Conservation (phyloP, 2,888 invertebrate species). For the Aspidiotus rigidus region DNA sequence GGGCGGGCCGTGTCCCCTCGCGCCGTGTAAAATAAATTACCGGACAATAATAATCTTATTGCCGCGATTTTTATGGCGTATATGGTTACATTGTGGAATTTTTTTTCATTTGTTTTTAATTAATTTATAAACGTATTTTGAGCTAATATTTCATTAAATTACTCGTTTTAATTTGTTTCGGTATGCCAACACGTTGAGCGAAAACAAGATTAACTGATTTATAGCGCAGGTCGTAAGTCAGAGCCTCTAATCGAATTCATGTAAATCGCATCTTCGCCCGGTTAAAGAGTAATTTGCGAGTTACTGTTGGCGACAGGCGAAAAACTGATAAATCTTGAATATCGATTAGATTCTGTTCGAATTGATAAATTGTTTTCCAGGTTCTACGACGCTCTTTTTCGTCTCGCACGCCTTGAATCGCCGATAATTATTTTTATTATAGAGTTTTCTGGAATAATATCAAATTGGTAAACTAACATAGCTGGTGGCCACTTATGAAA, state of each 20-base stretch:
- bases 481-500: too few species aligned
- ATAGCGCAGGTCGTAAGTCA: not conserved
- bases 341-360: not conserved
- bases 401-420: too few species aligned
- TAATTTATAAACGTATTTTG: slow-evolving; percentile 21
- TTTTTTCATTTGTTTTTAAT: slow-evolving; percentile 18
- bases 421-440: too few species aligned
- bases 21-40: slow-evolving; percentile 30
- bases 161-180: not conserved
- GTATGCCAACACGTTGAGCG: slow-evolving; percentile 2
- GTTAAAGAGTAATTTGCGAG: not conserved
- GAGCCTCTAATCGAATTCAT: not conserved
- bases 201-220: slow-evolving; percentile 1
- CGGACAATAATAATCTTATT: slow-evolving; percentile 5
- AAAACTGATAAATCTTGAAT: not conserved
- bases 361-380: too few species aligned
- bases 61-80: slow-evolving; percentile 27
- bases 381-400: too few species aligned
- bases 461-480: too few species aligned
- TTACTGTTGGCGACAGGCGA: not conserved
- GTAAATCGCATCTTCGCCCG: not conserved
- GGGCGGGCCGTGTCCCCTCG: slow-evolving; percentile 9
- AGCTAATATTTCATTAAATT: slow-evolving; percentile 4
- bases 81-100: slow-evolving; percentile 28
- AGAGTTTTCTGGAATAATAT: too few species aligned